These are phyloP conservation scores for Aphelenchoides besseyi DNA, from an alignment of 1,140 invertebrate species.

Conservation along the genomic window DNA sequence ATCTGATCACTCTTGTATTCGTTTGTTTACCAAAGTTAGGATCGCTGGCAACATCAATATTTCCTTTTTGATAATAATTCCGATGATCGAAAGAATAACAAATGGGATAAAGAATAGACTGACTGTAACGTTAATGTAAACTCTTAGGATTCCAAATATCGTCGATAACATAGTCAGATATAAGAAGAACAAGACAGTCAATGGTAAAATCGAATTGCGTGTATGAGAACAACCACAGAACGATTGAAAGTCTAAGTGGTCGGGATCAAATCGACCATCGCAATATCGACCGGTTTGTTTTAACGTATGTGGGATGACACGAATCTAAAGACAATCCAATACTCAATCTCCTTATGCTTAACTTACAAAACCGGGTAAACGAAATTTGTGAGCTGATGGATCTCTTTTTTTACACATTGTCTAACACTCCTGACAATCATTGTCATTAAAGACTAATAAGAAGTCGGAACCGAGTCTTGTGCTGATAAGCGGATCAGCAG, in stretches of 20 bases:
- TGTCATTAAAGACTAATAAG: too few species aligned
- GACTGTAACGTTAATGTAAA: neutral
- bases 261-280: slow-evolving; percentile 2
- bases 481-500: too few species aligned
- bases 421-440: too few species aligned
- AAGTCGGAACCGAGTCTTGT: too few species aligned
- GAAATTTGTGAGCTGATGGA: too few species aligned
- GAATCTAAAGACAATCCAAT: too few species aligned
- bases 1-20: neutral
- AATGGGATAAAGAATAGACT: neutral
- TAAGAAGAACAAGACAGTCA: neutral
- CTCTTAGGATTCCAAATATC: neutral
- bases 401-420: too few species aligned
- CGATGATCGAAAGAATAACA: neutral
- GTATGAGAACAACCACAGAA: slow-evolving; percentile 4
- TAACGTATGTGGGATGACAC: neutral
- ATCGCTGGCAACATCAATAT: neutral
- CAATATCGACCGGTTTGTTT: slow-evolving; percentile 8
- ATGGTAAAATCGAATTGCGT: neutral
- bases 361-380: too few species aligned
- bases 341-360: too few species aligned
- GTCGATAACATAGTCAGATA: neutral
- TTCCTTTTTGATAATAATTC: neutral
- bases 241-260: slow-evolving; percentile 3
- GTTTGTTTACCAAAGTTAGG: neutral